Conservation (phyloP, 2,888 invertebrate genomes). For the Torymus aiolomorphi region DNA sequence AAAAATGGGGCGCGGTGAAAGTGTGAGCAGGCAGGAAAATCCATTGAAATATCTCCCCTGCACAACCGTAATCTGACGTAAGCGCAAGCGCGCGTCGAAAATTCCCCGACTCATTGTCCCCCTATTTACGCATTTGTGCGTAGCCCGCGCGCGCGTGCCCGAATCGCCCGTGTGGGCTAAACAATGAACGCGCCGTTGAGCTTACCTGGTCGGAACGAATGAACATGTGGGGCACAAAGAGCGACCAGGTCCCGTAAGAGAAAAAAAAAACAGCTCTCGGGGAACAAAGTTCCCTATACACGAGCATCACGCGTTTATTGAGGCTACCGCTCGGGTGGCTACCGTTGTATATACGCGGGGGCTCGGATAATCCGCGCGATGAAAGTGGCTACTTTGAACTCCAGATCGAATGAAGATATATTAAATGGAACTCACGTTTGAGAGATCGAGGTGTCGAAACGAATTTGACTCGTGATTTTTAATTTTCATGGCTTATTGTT, state of each 20-base stretch:
- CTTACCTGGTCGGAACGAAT: constrained; percentile 32
- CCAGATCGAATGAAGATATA: constrained; percentile 33
- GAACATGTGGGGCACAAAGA: constrained; percentile 1
- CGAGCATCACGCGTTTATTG: too few relatives aligned
- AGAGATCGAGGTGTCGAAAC: constrained; percentile 1
- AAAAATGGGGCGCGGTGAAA: constrained; percentile 29
- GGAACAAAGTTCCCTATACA: too few relatives aligned
- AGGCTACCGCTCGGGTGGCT: too few relatives aligned
- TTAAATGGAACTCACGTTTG: not conserved
- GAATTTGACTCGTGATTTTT: not conserved
- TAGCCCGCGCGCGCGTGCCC: not conserved
- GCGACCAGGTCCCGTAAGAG: not conserved
- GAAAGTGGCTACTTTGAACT: constrained; percentile 25
- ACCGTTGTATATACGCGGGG: not conserved
- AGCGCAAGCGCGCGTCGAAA: not conserved
- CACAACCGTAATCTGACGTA: constrained; percentile 6
- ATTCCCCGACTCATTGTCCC: constrained; percentile 43
- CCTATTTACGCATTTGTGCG: constrained; percentile 16
- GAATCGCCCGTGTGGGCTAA: too few relatives aligned
- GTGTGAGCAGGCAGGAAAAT: constrained; percentile 19
- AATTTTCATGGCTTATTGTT: too few relatives aligned
- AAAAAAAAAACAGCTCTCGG: too few relatives aligned
- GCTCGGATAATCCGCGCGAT: constrained; percentile 3
- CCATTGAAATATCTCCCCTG: not conserved
- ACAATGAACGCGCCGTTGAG: not conserved